Conservation (phyloP, 2,113 vertebrate species). For the Xenopus laevis region DNA sequence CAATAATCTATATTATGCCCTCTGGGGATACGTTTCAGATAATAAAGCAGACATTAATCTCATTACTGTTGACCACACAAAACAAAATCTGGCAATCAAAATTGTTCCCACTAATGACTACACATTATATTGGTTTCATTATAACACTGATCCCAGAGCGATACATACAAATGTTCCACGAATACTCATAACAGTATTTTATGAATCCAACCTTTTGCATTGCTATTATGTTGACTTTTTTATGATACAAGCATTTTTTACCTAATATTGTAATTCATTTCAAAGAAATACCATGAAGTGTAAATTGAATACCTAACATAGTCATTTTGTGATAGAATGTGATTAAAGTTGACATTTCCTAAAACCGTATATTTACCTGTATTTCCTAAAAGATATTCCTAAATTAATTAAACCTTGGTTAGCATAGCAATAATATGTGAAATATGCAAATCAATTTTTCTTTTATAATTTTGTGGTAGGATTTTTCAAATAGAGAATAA, state of each 20-base stretch:
- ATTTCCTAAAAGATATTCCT: neutral
- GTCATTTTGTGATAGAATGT: neutral
- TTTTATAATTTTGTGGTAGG: too few relatives aligned
- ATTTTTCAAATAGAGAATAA: too few relatives aligned
- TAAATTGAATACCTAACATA: neutral
- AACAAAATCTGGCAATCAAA: neutral
- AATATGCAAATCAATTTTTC: too few relatives aligned
- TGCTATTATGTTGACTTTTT: neutral
- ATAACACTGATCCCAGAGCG: neutral
- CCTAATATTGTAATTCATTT: conserved; percentile 2
- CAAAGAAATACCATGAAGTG: neutral
- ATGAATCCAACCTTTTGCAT: conserved; percentile 1
- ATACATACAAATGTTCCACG: neutral
- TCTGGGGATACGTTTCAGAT: conserved; percentile 1
- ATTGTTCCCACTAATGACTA: conserved; percentile 16
- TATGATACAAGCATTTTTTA: conserved; percentile 1
- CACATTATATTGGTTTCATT: conserved; percentile 4
- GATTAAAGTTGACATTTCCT: neutral
- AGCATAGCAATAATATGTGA: neutral
- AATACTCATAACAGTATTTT: neutral
- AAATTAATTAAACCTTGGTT: neutral
- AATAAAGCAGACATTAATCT: conserved; percentile 13
- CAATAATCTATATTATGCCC: conserved; percentile 6
- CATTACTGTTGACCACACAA: conserved; percentile 16
- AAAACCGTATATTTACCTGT: neutral